Conservation (phyloP, 2,888 invertebrate species). For the Steinernema carpocapsae region DNA sequence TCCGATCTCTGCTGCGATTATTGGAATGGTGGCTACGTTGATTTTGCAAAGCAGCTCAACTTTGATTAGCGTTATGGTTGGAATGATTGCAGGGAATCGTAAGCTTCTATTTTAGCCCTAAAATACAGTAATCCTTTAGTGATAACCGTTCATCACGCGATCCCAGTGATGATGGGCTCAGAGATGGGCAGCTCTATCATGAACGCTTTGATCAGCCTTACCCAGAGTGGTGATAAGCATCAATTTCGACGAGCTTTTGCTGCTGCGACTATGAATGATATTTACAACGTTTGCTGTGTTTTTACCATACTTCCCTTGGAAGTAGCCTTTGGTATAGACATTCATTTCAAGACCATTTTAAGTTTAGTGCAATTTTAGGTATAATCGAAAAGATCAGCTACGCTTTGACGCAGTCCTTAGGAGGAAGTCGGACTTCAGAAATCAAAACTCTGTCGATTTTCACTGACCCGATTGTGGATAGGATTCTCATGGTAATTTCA, state of each 20-base stretch:
- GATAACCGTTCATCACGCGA: conserved; percentile 70
- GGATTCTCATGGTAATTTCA: too few relatives aligned
- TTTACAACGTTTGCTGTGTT: conserved; percentile 74
- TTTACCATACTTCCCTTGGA: conserved; percentile 73
- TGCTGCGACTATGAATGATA: conserved; percentile 74
- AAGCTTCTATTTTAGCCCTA: conserved; percentile 33
- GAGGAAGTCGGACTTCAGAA: conserved; percentile 45
- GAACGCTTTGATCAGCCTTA: conserved; percentile 73
- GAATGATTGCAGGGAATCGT: conserved; percentile 72
- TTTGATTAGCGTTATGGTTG: conserved; percentile 58
- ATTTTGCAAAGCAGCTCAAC: conserved; percentile 61
- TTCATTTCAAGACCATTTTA: conserved; percentile 3
- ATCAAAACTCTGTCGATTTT: conserved; percentile 59
- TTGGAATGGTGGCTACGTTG: conserved; percentile 63
- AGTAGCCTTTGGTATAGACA: conserved; percentile 69
- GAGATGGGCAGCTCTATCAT: conserved; percentile 74
- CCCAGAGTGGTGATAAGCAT: conserved; percentile 67
- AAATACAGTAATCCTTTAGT: conserved; percentile 54
- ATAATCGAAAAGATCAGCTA: conserved; percentile 56
- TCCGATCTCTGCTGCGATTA: conserved; percentile 62
- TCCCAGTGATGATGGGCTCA: conserved; percentile 74
- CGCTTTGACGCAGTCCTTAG: conserved; percentile 55
- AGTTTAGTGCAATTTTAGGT: conserved; percentile 46
- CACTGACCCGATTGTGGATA: conserved; percentile 60
- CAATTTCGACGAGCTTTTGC: conserved; percentile 73